phyloP scores from a whole-genome alignment of 2,888 invertebrate species.

The Perithous albicinctus region DNA sequence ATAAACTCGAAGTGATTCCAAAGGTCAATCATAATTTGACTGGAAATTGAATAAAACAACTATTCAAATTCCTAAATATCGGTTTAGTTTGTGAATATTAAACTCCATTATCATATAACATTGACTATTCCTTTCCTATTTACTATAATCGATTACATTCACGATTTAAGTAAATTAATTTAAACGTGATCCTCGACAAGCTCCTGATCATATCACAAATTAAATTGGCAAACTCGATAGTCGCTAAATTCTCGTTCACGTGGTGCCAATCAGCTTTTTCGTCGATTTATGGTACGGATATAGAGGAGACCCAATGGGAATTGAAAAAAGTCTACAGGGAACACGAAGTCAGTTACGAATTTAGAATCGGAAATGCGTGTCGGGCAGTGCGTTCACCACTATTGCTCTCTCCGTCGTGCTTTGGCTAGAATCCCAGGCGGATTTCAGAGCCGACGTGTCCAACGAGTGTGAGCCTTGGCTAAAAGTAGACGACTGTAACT shows the following conservation, averaged over 20 bases:
- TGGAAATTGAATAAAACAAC: too few species aligned
- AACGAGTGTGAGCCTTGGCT: constrained; percentile 79
- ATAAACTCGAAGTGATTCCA: too few species aligned
- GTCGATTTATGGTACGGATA: constrained; percentile 60
- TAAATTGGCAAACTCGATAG: not conserved
- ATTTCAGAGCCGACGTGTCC: constrained; percentile 64
- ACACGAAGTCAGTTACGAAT: constrained; percentile 74
- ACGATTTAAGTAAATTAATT: too few species aligned
- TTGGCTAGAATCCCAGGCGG: constrained; percentile 80
- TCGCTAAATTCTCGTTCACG: constrained; percentile 12
- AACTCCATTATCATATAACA: not conserved
- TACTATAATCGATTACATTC: not conserved
- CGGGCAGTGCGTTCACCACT: constrained; percentile 72
- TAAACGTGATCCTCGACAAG: not conserved
- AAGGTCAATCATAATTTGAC: too few species aligned
- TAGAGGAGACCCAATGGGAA: constrained; percentile 54
- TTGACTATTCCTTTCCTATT: not conserved
- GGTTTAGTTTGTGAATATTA: not conserved
- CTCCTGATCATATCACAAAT: not conserved
- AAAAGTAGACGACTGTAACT: constrained; percentile 80
- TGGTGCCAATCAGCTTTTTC: constrained; percentile 41
- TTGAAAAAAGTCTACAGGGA: constrained; percentile 50
- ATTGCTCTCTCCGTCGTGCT: constrained; percentile 71
- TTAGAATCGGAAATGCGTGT: constrained; percentile 83
- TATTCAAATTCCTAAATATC: not conserved